Conservation (phyloP, 2,113 vertebrate species). For the Rhizomys pruinosus region DNA sequence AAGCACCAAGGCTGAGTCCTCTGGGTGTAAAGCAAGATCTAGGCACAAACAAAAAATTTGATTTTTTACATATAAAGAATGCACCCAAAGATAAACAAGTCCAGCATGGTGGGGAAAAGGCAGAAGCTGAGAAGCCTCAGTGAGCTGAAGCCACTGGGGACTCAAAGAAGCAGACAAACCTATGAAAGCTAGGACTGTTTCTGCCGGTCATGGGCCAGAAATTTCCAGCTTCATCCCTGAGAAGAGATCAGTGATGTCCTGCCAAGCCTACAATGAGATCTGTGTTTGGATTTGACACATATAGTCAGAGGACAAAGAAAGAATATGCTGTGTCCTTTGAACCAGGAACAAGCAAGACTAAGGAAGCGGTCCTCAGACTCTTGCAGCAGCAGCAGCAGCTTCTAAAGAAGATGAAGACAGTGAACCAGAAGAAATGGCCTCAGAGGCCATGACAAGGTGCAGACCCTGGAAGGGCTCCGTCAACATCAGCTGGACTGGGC, state of each 20-base stretch:
- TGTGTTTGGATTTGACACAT: conserved; percentile 94
- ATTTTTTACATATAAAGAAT: too few relatives aligned
- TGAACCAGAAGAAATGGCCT: background rate
- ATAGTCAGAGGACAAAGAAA: conserved; percentile 91
- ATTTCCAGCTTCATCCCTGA: conserved; percentile 90
- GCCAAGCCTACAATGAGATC: conserved; percentile 93
- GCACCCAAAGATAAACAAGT: background rate
- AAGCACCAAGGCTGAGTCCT: too few relatives aligned
- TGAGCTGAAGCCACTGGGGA: conserved; percentile 80
- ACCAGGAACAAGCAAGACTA: conserved; percentile 88
- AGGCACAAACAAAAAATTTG: too few relatives aligned
- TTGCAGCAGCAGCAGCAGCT: background rate
- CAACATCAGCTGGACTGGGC: background rate
- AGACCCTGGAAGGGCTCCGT: background rate
- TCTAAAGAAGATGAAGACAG: background rate
- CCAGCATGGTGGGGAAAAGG: background rate
- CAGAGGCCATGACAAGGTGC: background rate
- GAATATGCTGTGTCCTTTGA: conserved; percentile 95
- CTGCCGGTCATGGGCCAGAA: conserved; percentile 97
- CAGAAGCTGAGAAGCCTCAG: background rate
- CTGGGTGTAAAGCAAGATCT: too few relatives aligned
- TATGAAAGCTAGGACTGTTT: conserved; percentile 99
- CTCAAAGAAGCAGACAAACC: conserved; percentile 98
- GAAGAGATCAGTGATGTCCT: conserved; percentile 92
- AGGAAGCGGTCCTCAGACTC: background rate